phyloP scores from a whole-genome alignment of 2,113 vertebrate genomes.

The Hiodon alosoides region DNA sequence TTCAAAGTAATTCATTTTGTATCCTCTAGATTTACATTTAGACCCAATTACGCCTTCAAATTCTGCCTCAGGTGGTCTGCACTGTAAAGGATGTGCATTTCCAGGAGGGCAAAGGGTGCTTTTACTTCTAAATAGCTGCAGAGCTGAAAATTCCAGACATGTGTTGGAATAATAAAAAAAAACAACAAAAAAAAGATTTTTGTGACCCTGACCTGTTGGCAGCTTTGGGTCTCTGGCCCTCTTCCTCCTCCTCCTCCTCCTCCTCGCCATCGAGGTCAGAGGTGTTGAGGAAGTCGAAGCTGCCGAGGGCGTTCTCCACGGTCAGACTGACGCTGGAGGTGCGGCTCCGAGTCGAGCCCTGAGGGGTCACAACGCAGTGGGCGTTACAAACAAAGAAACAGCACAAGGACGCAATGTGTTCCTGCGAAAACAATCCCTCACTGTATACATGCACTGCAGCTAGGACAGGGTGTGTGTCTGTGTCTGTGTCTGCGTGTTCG shows the following conservation, averaged over 20 bases:
- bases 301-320: conserved; percentile 85
- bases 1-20: too few species aligned
- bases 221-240: conserved; percentile 26
- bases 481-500: too few species aligned
- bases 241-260: conserved; percentile 41
- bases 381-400: conserved; percentile 45
- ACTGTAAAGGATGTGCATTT: too few species aligned
- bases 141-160: too few species aligned
- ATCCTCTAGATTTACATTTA: too few species aligned
- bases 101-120: too few species aligned
- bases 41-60: too few species aligned
- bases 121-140: too few species aligned
- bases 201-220: conserved; percentile 39
- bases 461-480: too few species aligned
- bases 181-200: background rate
- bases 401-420: conserved; percentile 19
- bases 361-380: background rate
- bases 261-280: conserved; percentile 78
- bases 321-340: conserved; percentile 86
- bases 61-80: too few species aligned
- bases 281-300: conserved; percentile 90
- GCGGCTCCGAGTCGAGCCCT: conserved; percentile 75
- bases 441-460: too few species aligned
- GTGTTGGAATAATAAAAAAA: background rate
- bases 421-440: background rate